Base-by-base conservation (phyloP, 2,888 invertebrate genomes). In the Blastobasis adustella region DNA sequence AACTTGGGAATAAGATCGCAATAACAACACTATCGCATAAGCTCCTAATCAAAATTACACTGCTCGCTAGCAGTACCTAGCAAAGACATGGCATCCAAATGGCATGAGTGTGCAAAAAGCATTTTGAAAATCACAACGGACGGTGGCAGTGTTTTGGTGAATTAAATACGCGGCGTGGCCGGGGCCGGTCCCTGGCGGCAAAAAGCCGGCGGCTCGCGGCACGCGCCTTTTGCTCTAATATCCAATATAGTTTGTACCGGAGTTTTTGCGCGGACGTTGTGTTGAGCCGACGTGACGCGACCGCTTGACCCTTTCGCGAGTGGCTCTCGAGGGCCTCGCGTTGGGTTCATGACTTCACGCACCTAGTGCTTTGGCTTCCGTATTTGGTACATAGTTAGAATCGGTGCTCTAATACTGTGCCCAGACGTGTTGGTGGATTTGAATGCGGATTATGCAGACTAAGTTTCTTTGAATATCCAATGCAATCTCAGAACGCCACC, bases 221-320 rank as follows among this genome's bases (percentile, higher is more conserved):
- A 80, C 81, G 78, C 81, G 81, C 82, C 78, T 77, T 75, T 77
- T 80, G 81, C 76, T 84, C 81, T 84, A 82, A 87, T 84, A 83
- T 87, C 84, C 82, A 85, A 83, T 86, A 82, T 85, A 85, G 84
- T 86, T 85, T 77, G 79, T 76, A 71, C 73, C 76, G 65, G 73
- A 63, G 71, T 85, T 87, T 87, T 87, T 85, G 84, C 69, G 64
- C 60, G 59, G 53, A 54, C 56, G 61, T 61, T 60, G 50, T 45
- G 45, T 42, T 6, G 46, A 62, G 67, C 64, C 69, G 75, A 79
- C 76, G 76, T 78, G 82, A 76, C 77, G 79, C 67, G 73, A 61
- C 69, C 77, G 80, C 82, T 82, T 85, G 83, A 86, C 87, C 87
- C 86, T 86, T 84, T 81, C 80, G 76, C 76, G 78, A 76, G 76